A percentile compares a stretch with the other conserved stretches of the same genome.
phyloP scores from a whole-genome alignment of 2,888 invertebrate genomes.

The Paralinhomoeus sp. region DNA sequence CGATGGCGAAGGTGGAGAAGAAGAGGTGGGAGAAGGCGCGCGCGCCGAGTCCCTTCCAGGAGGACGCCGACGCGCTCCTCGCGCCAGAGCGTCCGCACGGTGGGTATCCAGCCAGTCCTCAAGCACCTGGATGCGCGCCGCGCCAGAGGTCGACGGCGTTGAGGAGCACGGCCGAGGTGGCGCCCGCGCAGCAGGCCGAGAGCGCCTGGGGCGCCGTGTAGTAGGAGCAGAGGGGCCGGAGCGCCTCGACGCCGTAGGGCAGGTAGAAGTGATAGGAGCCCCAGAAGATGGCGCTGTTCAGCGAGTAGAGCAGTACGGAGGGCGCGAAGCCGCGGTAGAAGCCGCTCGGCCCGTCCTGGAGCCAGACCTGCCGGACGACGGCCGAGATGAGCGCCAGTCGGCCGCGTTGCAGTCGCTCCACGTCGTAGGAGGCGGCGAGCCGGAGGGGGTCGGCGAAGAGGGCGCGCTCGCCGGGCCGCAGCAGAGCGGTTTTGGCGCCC shows the following conservation, averaged over 20 bases:
- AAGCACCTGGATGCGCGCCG: constrained; percentile 57
- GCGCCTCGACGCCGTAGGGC: neutral
- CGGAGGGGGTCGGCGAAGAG: neutral
- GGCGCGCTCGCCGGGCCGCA: neutral
- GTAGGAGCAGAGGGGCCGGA: constrained; percentile 47
- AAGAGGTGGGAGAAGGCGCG: constrained; percentile 71
- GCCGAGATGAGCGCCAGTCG: neutral
- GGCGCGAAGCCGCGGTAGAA: constrained; percentile 76
- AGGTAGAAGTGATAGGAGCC: constrained; percentile 48
- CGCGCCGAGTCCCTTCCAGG: constrained; percentile 70
- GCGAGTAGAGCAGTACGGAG: constrained; percentile 72
- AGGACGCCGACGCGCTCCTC: constrained; percentile 65
- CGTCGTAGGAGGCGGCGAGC: neutral
- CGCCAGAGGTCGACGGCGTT: constrained; percentile 82
- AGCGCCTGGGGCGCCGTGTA: constrained; percentile 59
- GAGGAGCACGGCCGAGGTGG: constrained; percentile 73
- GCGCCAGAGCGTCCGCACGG: constrained; percentile 56
- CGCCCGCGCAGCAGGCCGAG: constrained; percentile 72
- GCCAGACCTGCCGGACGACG: constrained; percentile 43
- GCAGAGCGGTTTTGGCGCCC: neutral
- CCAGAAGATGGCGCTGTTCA: constrained; percentile 96
- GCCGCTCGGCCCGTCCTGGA: constrained; percentile 52
- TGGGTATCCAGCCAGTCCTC: constrained; percentile 19
- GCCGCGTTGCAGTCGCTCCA: neutral
- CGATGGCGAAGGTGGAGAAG: constrained; percentile 71